Conservation (phyloP, 1,140 invertebrate species). For the Parapsyche elsis region DNA sequence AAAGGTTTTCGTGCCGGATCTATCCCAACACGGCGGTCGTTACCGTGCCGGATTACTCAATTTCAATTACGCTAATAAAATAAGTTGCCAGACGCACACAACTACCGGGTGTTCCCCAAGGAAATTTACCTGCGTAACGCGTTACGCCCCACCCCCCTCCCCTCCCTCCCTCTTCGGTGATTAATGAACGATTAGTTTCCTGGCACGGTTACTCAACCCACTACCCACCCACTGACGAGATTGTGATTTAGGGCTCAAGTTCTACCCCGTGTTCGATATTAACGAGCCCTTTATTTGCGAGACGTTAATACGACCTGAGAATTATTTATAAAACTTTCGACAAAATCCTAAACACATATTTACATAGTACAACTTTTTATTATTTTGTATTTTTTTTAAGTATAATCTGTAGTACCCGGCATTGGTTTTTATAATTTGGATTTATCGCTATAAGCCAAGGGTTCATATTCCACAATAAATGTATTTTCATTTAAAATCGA, state of each 20-base stretch:
- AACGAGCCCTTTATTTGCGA: conserved; percentile 15
- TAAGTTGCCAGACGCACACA: conserved; percentile 4
- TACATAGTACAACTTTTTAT: too few species aligned
- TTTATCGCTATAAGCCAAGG: too few species aligned
- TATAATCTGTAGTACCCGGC: too few species aligned
- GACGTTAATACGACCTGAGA: background rate
- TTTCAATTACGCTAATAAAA: conserved; percentile 34
- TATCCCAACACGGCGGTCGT: background rate
- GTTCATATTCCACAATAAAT: too few species aligned
- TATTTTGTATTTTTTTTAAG: too few species aligned
- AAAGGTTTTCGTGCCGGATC: background rate
- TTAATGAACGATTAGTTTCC: conserved; percentile 28
- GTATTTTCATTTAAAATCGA: too few species aligned
- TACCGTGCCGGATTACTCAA: conserved; percentile 17
- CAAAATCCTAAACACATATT: background rate
- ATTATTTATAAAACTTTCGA: background rate
- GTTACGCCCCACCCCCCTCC: too few species aligned
- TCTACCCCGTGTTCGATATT: conserved; percentile 1
- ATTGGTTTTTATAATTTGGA: too few species aligned
- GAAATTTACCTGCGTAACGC: background rate
- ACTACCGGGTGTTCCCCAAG: background rate
- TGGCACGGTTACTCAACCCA: background rate
- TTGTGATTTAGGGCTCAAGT: conserved; percentile 22
- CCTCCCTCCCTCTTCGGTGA: too few species aligned
- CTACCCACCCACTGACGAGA: conserved; percentile 1